Evolutionary conservation across 2,113 vertebrate genomes (phyloP).

Genomic region (Rhagologus leucostigma): DNA sequence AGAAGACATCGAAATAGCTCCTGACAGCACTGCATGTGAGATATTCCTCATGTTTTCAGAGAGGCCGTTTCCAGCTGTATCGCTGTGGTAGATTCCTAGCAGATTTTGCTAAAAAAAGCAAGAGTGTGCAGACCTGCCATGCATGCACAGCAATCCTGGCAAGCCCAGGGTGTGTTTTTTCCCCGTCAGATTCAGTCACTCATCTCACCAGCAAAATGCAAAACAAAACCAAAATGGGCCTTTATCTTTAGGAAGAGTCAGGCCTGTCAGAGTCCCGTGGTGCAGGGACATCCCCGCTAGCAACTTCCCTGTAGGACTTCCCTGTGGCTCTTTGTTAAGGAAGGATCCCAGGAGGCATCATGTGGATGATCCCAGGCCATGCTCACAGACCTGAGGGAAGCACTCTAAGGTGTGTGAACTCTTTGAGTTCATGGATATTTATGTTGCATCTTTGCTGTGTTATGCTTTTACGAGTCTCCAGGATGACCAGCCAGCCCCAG

Average conservation of each 20-base stretch:
- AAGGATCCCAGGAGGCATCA: neutral
- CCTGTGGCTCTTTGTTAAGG: no score
- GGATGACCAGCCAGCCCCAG: neutral
- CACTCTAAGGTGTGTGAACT: neutral
- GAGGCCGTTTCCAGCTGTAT: neutral
- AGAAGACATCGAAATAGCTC: neutral
- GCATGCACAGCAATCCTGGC: neutral
- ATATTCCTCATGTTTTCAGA: neutral
- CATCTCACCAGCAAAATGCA: neutral
- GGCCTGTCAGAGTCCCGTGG: accelerated
- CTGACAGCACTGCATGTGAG: neutral
- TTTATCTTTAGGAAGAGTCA: neutral
- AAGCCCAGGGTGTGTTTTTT: neutral
- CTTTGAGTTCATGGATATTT: neutral
- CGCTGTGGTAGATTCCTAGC: neutral
- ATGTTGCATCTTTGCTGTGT: neutral
- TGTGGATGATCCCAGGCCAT: neutral
- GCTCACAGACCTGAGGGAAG: neutral
- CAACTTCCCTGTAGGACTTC: neutral
- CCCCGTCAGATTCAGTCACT: neutral
- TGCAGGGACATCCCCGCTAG: neutral
- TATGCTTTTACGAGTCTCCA: neutral
- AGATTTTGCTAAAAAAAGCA: neutral
- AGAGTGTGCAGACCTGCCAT: neutral
- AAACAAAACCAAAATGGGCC: neutral